Base-by-base conservation (phyloP, 2,888 invertebrate genomes). In the Thymelicus sylvestris region DNA sequence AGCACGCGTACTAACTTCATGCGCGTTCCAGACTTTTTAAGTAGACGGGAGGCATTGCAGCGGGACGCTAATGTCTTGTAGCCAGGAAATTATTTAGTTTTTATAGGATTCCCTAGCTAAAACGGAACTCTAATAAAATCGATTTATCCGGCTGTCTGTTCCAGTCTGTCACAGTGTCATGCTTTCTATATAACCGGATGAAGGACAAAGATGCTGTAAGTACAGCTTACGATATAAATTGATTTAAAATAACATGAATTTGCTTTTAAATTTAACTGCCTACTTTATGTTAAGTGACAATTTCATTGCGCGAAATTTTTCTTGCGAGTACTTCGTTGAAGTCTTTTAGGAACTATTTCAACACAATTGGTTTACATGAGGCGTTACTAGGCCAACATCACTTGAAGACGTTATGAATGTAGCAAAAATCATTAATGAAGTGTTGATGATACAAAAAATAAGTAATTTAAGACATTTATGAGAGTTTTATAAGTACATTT, bases 31-130 rank as follows among this genome's bases (percentile, higher is more conserved):
- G 50, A 55, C 55, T 24, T 55, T 55, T 55, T 24, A 24, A 55
- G 55, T 24, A 52, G 15, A 19, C 15, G 13, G 13, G 52, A 24
- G 82, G 79, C 15, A 15, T 15, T 12, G 55, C 55, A 24, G 4
- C 10, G 10, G 10, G 24, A 10, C 24, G 55, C 24, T 55, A 55
- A 55, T 55, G 55, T 24, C 10, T 24, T 55, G 55, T 55, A 55
- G 24, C 10, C 24, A 55, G 55, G 55, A 55, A 55, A 55, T 55
- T 55, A 55, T 55, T 55, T 55, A 55, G 55, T 55, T 55, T 55
- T 55, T 55, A 24, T 55, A 55, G 55, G 55, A 55, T 55, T 55
- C 55, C 55, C 55, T 55, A 24, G 55, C 55, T 55, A 19, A 55
- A 55, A 55, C 55, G 55, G 55, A 55, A 55, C 55, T 24, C 5